phyloP scores from a whole-genome alignment of 2,888 invertebrate genomes.

The Andrena haemorrhoa region DNA sequence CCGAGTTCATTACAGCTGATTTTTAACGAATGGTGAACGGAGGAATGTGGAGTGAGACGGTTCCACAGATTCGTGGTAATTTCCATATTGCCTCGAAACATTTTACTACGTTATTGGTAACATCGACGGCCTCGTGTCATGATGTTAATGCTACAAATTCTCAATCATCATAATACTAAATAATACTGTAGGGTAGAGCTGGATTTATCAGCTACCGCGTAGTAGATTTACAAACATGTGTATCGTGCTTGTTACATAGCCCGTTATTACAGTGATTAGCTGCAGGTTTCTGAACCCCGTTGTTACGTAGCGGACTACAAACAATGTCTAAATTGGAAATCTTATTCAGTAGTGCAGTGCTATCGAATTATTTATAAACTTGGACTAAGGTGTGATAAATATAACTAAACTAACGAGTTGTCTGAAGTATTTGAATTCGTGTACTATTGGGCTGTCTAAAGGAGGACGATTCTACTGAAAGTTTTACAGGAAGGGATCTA shows the following conservation, averaged over 20 bases:
- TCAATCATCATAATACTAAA: too few relatives aligned
- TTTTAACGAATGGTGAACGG: background rate
- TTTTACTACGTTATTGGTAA: background rate
- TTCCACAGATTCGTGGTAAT: background rate
- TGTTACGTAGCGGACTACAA: background rate
- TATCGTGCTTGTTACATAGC: background rate
- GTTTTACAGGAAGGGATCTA: background rate
- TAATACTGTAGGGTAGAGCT: background rate
- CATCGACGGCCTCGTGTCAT: too few relatives aligned
- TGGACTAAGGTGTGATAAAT: background rate
- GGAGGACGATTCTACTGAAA: background rate
- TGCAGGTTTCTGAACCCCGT: background rate
- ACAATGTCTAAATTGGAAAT: background rate
- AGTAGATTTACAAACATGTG: background rate
- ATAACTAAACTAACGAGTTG: background rate
- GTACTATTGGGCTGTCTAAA: background rate
- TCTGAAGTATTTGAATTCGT: background rate
- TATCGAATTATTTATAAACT: background rate
- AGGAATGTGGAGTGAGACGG: background rate
- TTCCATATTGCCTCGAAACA: constrained; percentile 1
- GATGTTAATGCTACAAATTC: too few relatives aligned
- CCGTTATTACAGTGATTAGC: constrained; percentile 2
- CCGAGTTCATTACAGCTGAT: constrained; percentile 64
- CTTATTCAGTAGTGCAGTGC: background rate
- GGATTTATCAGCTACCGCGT: background rate